Evolutionary conservation across 64 coral and sea anemone species (phyloP).

Genomic region (Porites lutea): DNA sequence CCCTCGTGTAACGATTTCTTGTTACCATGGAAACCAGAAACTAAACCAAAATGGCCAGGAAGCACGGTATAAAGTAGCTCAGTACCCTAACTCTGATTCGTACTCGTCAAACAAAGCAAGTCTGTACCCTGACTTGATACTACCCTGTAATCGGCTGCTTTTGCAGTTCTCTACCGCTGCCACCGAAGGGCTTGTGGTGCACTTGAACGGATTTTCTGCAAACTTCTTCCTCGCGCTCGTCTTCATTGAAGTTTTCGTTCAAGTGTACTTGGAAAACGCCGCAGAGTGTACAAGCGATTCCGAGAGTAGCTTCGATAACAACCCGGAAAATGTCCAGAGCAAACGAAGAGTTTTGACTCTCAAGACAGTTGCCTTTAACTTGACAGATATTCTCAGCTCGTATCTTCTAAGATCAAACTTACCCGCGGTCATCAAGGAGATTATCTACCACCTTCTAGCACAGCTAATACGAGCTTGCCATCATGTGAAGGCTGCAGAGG

Average conservation of each 20-base stretch:
- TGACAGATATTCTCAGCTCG: slow-evolving; percentile 58
- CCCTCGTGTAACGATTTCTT: slow-evolving; percentile 59
- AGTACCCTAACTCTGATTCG: slow-evolving; percentile 64
- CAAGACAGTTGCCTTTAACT: slow-evolving; percentile 38
- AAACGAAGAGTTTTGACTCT: slow-evolving; percentile 19
- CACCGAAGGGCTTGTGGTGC: slow-evolving; percentile 54
- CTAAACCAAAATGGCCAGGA: slow-evolving; percentile 84
- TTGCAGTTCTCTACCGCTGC: slow-evolving; percentile 16
- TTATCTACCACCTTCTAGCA: slow-evolving; percentile 81
- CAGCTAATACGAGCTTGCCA: slow-evolving; percentile 71
- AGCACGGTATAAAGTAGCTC: slow-evolving; percentile 82
- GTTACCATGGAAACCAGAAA: slow-evolving; percentile 90
- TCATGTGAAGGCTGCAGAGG: slow-evolving; percentile 31
- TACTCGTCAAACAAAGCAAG: not conserved
- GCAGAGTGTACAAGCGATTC: not conserved
- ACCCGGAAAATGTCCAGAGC: not conserved
- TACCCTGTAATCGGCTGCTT: slow-evolving; percentile 70
- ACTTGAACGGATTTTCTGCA: slow-evolving; percentile 67
- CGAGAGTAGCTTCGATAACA: not conserved
- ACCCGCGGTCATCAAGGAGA: slow-evolving; percentile 78
- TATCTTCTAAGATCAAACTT: slow-evolving; percentile 79
- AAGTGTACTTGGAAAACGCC: slow-evolving; percentile 52
- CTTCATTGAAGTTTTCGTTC: slow-evolving; percentile 78
- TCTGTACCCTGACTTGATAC: slow-evolving; percentile 56
- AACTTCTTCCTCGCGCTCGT: slow-evolving; percentile 72